Base-by-base conservation (phyloP, 2,113 vertebrate genomes). In the Cavia aperea region DNA sequence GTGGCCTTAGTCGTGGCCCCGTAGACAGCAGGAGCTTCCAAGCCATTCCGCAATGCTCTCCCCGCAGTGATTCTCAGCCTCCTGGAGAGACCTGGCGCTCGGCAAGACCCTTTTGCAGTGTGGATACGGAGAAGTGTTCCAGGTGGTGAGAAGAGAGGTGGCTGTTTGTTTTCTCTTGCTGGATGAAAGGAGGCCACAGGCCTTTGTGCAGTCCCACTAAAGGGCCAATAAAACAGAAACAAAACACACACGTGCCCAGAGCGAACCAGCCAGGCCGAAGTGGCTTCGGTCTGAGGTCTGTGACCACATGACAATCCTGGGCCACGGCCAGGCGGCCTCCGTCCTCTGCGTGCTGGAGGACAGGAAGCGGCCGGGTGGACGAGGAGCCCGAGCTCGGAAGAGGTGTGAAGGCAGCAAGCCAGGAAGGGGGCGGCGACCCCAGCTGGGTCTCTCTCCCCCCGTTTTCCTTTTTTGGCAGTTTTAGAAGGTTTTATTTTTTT, bases 211-310 rank as follows among this genome's bases (percentile, higher is more conserved):
- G 92, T 86, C 94, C 92, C 82, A 85, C 89, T 92, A 75, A 94
- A 95, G 91, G 94, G 93, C 94, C 92, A 94, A 90, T 95, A 95
- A 96, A 96, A 92, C n/a, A 88, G 95, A 94, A 96, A 93, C 89
- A 91, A 96, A 93, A 95, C 89, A 92, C 73, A 82, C 91, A 84
- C 62, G 91, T 95, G 96, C 95, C 95, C 94, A 81, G 92, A 95
- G 93, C 79, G 73, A 90, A 91, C 95, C 94, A 95, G 86, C 94
- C 89, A 95, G 92, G 95, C 56, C 91, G 93, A 97, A 95, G 95
- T 89, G 95, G 92, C 93, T 96, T 87, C 49, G 77, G 91, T 87
- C 91, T 96, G 95, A 68, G 95, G 95, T 95, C 95, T 90, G 68
- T 94, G 94, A 87, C 92, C 95, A 92, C 92, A 90, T 93, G 95